Evolutionary conservation across 2,113 vertebrate species (phyloP).

Genomic region (Brachyistius frenatus): DNA sequence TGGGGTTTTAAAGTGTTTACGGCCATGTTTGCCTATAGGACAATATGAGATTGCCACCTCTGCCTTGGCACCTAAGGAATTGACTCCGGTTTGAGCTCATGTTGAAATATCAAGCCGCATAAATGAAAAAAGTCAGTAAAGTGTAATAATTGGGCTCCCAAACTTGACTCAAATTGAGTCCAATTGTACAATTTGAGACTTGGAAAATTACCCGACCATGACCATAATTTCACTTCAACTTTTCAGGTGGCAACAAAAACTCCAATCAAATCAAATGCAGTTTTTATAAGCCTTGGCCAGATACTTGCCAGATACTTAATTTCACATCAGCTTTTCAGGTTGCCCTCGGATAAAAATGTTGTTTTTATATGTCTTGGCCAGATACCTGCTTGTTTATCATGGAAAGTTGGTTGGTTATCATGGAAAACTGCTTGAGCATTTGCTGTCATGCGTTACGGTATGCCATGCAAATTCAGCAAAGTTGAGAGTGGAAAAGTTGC

Average conservation of each 20-base stretch:
- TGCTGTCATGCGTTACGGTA: conserved; percentile 1
- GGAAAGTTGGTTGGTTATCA: conserved; percentile 39
- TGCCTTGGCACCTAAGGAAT: conserved; percentile 21
- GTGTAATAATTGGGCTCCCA: conserved; percentile 52
- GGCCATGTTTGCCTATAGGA: neutral
- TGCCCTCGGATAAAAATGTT: neutral
- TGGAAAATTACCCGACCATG: conserved; percentile 38
- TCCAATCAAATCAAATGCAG: neutral
- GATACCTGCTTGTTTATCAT: conserved; percentile 42
- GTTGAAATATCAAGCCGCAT: conserved; percentile 38
- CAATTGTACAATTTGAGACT: conserved; percentile 60
- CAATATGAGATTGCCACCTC: neutral
- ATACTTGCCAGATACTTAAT: conserved; percentile 1
- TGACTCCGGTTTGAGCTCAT: conserved; percentile 39
- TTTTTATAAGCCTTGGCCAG: conserved; percentile 46
- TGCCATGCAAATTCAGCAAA: conserved; percentile 39
- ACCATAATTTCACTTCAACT: conserved; percentile 46
- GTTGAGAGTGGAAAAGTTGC: conserved; percentile 23
- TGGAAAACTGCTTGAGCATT: conserved; percentile 36
- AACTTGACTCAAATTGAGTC: conserved; percentile 45
- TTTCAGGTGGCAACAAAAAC: conserved; percentile 27
- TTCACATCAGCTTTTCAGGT: conserved; percentile 48
- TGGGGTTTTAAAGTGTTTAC: conserved; percentile 11
- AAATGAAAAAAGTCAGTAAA: conserved; percentile 40
- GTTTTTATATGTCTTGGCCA: conserved; percentile 47